phyloP scores from a whole-genome alignment of 2,113 vertebrate species.

The Apodemus speciosus region DNA sequence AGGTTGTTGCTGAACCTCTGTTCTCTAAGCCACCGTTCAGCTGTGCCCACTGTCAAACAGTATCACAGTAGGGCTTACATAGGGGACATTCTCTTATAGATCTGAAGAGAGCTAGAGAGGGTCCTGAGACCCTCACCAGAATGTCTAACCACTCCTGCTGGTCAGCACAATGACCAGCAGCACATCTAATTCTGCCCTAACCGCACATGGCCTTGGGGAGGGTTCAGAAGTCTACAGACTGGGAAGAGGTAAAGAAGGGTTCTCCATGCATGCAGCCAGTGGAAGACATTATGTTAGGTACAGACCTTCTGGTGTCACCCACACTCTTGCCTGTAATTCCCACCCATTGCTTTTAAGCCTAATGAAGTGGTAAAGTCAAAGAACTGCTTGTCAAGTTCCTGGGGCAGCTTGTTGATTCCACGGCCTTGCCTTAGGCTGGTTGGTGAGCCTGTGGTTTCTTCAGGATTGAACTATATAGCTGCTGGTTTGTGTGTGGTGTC shows the following conservation, averaged over 20 bases:
- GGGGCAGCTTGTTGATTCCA: no score
- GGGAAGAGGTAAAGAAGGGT: background rate
- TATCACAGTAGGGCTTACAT: background rate
- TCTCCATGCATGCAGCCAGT: background rate
- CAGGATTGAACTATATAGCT: no score
- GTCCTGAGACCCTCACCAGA: background rate
- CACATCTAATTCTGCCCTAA: background rate
- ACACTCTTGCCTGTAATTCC: no score
- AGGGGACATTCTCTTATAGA: background rate
- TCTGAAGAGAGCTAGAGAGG: background rate
- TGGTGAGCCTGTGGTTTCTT: no score
- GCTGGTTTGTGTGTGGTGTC: no score
- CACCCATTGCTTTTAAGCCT: background rate
- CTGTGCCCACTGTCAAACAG: background rate
- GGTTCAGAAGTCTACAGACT: background rate
- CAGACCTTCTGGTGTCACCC: background rate
- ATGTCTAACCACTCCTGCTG: background rate
- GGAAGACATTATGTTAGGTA: background rate
- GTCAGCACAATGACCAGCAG: no score
- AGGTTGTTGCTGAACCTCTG: no score
- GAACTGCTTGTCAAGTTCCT: no score
- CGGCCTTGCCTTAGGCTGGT: no score
- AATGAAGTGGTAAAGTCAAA: no score
- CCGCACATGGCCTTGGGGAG: background rate
- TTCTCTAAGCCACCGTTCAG: background rate